Base-by-base conservation (phyloP, 1,140 invertebrate genomes). In the Pachypeltis micranthus region DNA sequence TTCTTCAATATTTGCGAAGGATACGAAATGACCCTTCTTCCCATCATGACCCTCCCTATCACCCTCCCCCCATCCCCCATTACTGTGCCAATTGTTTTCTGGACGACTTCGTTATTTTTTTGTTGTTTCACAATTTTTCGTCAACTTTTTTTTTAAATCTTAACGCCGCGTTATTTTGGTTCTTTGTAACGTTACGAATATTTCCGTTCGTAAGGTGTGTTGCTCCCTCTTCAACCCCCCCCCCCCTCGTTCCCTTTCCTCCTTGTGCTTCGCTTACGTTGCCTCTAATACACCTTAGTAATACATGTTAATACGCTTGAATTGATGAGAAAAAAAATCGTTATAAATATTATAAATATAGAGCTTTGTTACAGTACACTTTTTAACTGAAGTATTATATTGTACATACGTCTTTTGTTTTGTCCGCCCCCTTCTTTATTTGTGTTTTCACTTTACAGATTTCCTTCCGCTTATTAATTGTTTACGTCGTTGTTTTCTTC, bases 341-440 rank as follows among this genome's bases (percentile, higher is more conserved):
- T 21, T 51, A 10, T 10, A 28, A 63, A 61, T 61, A 55, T 44
- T 63, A 61, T 66, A 64, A 60, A 60, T 61, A 61, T 63, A 66
- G 29, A 63, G 63, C 60, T 47, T 54, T 60, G 58, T 64, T 28
- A 51, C 47, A 51, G 34, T 61, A 44, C 24, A n/a, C 61, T 59
- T 59, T 59, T 66, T 63, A 44, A 63, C 54, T 44, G 58, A 66
- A 62, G 59, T 66, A 63, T 64, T 66, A 63, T 66, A 66, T 61
- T 63, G 63, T 63, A 66, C 55, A 64, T 61, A 61, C 44, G 51
- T 66, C 60, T 66, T 44, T 62, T 66, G 55, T 56, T 63, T 60
- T 62, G 28, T 47, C 29, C 29, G 51, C 47, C 39, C 55, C 24
- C 34, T 59, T 60, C 26, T 39, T 44, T 26, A 31, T n/a, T n/a